A percentile compares a stretch with the other conserved stretches of the same genome.
phyloP scores from a whole-genome alignment of 2,113 vertebrate species.

The Cebus imitator region DNA sequence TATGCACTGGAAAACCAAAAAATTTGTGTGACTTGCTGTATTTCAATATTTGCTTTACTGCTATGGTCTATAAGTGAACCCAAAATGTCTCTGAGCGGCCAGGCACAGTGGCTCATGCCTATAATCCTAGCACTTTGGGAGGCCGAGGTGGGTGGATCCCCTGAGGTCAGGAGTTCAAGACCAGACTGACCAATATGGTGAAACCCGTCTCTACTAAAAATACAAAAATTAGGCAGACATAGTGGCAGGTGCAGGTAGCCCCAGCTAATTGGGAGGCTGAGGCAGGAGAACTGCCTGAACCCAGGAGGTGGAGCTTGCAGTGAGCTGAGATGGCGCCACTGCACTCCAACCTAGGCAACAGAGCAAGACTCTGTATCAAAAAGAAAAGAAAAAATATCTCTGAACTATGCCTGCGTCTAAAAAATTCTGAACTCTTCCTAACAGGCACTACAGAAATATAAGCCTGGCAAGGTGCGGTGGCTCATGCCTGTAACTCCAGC shows the following conservation, averaged over 20 bases:
- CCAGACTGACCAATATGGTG: neutral
- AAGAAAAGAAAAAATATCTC: too few species aligned
- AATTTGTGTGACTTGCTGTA: neutral
- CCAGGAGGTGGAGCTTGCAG: neutral
- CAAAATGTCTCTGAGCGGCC: neutral
- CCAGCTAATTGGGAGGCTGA: neutral
- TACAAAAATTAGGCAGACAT: neutral
- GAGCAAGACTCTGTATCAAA: neutral
- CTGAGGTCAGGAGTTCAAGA: neutral
- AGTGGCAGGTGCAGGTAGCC: fast-evolving
- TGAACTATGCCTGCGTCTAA: neutral
- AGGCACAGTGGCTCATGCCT: neutral
- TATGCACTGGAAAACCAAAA: neutral
- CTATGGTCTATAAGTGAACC: neutral
- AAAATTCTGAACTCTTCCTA: constrained; percentile 41
- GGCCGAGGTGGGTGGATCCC: neutral
- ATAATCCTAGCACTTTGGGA: neutral
- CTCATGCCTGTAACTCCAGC: too few species aligned
- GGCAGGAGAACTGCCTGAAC: too few species aligned
- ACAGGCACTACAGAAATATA: constrained; percentile 56
- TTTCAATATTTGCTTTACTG: neutral
- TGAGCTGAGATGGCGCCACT: neutral
- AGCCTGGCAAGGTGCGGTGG: neutral
- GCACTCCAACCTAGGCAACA: neutral
- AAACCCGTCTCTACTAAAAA: neutral